Evolutionary conservation across 2,113 vertebrate species (phyloP).

Genomic region (Synodontis membranacea): DNA sequence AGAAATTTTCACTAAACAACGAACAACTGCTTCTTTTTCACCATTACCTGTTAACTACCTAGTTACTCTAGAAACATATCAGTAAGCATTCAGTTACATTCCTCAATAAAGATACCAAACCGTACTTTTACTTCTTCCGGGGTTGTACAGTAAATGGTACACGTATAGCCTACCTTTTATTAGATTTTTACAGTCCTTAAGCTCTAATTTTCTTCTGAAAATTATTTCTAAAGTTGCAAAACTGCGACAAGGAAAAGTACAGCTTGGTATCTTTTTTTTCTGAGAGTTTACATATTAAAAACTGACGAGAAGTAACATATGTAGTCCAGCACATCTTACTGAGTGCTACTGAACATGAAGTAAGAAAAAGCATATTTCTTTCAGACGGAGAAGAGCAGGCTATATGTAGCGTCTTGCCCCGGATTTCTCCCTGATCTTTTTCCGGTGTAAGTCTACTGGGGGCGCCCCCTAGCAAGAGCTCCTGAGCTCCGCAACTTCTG

Average conservation of each 20-base stretch:
- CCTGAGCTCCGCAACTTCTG: background rate
- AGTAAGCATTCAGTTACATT: background rate
- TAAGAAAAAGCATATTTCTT: background rate
- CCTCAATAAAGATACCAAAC: background rate
- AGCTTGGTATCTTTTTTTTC: background rate
- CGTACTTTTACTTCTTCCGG: background rate
- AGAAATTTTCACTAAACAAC: background rate
- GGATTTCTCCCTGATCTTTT: constrained; percentile 27
- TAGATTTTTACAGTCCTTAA: background rate
- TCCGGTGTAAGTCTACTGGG: constrained; percentile 21
- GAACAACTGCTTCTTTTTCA: background rate
- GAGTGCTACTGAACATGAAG: background rate
- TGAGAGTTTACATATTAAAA: background rate
- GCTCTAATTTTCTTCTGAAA: background rate
- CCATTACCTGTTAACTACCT: background rate
- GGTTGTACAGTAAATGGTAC: background rate
- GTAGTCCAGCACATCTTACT: background rate
- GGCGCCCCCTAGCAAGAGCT: constrained; percentile 51
- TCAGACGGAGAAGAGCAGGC: background rate
- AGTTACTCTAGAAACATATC: background rate
- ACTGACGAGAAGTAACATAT: background rate
- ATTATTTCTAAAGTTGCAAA: background rate
- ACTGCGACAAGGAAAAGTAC: background rate
- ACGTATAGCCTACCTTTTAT: background rate
- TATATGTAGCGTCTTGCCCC: background rate